Percentiles rank a stretch among this genome's conserved stretches.
Conservation (phyloP, 1,140 invertebrate species). For the Agrypnia vestita region DNA sequence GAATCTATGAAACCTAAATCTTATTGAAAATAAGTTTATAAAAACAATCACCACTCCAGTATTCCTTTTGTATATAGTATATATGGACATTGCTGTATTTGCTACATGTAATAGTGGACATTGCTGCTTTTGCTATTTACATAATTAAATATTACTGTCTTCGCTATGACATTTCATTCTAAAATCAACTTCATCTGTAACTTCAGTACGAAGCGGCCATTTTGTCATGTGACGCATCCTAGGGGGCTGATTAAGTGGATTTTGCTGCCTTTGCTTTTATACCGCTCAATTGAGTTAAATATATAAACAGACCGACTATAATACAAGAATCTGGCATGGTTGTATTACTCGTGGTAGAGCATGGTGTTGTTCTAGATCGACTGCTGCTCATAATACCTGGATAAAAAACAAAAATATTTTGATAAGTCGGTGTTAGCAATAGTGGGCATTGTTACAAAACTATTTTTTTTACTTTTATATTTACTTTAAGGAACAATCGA, state of each 20-base stretch:
- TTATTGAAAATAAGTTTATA: no score
- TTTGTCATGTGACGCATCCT: no score
- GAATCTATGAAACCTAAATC: no score
- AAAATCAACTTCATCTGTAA: no score
- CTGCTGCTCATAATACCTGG: constrained; percentile 35
- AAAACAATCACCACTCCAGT: not conserved
- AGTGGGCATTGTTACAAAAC: not conserved
- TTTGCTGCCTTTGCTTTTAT: no score
- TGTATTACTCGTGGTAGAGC: constrained; percentile 49
- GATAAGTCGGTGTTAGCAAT: not conserved
- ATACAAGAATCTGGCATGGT: constrained; percentile 51
- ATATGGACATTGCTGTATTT: not conserved
- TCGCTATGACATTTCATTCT: not conserved
- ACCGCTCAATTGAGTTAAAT: not conserved
- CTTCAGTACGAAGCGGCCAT: no score
- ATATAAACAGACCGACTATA: constrained; percentile 46
- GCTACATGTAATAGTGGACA: no score
- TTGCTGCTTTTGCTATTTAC: no score
- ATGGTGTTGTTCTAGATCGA: constrained; percentile 48
- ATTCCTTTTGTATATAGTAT: not conserved
- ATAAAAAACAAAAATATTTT: constrained; percentile 20
- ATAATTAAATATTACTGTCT: no score
- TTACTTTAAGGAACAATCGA: not conserved
- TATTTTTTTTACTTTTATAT: not conserved
- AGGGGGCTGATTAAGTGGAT: no score